phyloP scores from a whole-genome alignment of 2,888 invertebrate species.

The Meta bourneti region DNA sequence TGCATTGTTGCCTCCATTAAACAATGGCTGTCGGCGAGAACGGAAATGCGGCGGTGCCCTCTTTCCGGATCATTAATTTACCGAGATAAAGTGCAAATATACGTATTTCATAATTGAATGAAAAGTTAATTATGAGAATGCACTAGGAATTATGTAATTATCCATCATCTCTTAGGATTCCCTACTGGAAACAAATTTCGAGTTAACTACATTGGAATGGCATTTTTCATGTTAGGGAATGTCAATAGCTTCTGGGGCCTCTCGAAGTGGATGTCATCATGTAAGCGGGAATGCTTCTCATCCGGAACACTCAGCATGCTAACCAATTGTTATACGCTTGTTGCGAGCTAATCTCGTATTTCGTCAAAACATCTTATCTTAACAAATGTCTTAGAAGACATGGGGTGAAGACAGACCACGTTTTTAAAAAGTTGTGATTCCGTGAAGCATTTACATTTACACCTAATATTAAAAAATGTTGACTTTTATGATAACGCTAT shows the following conservation, averaged over 20 bases:
- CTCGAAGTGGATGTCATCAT: not conserved
- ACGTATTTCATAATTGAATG: conserved; percentile 73
- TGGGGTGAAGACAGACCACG: no score
- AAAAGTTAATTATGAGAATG: conserved; percentile 74
- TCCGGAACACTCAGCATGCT: no score
- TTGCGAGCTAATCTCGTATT: no score
- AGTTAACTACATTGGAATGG: conserved; percentile 54
- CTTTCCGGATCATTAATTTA: conserved; percentile 72
- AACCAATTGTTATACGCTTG: no score
- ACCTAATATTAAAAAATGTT: no score
- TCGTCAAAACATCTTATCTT: no score
- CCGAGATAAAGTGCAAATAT: conserved; percentile 67
- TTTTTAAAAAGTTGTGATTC: no score
- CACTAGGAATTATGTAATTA: conserved; percentile 62
- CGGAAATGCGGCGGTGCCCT: conserved; percentile 47
- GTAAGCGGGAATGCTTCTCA: not conserved
- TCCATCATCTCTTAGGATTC: conserved; percentile 25
- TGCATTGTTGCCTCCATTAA: conserved; percentile 67
- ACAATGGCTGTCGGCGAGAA: conserved; percentile 43
- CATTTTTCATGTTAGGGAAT: conserved; percentile 31
- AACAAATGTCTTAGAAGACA: no score
- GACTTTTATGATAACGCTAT: no score
- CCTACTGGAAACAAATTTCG: conserved; percentile 61
- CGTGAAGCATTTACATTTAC: no score
- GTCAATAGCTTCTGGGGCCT: conserved; percentile 36